Base-by-base conservation (phyloP, 2,797 vertebrate species). In the Graptemys geographica region DNA sequence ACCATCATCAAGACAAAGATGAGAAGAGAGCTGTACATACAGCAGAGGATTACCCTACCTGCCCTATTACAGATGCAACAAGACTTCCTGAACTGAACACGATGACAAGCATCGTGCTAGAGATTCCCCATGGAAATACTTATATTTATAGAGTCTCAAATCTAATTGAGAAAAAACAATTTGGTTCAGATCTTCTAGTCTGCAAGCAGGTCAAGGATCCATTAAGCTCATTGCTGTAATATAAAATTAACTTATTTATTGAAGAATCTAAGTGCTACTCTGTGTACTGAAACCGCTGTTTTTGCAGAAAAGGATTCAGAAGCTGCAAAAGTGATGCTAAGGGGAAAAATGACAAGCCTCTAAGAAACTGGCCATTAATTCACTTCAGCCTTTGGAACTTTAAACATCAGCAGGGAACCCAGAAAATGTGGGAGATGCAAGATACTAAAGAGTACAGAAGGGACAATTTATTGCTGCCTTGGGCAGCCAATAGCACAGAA, bases 211-310 rank as follows among this genome's bases (percentile, higher is more conserved):
- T 86, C 41, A n/a, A 95, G 89, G 95, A 92, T 90, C 95, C 95
- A 97, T 96, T 96, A 94, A 97, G 93, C 74, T 82, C 81, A 95
- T 81, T 0, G 21, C 88, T 90, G 83, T 96, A 97, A 98, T 94
- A 92, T 88, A 90, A 96, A 95, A 97, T 96, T 96, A 97, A 97
- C 91, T 95, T 93, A 93, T 95, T 97, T 97, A 97, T 62, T 94
- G 96, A 92, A 94, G 91, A 93, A 92, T 90, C 92, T 96, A 95
- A 95, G 94, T 81, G 90, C 93, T 94, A 59, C 86, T 96, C 96
- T 62, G 94, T 87, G 94, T 84, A 93, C 65, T 90, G 79, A 92
- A 97, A 86, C 80, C 62, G 81, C 89, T 23, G 25, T 85, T 82
- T 88, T 91, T 81, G 83, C 3, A 96, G 94, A 88, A 57, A 94